These are phyloP conservation scores for Agrotis clavis DNA, from an alignment of 2,888 invertebrate genomes.

Conservation along the genomic window DNA sequence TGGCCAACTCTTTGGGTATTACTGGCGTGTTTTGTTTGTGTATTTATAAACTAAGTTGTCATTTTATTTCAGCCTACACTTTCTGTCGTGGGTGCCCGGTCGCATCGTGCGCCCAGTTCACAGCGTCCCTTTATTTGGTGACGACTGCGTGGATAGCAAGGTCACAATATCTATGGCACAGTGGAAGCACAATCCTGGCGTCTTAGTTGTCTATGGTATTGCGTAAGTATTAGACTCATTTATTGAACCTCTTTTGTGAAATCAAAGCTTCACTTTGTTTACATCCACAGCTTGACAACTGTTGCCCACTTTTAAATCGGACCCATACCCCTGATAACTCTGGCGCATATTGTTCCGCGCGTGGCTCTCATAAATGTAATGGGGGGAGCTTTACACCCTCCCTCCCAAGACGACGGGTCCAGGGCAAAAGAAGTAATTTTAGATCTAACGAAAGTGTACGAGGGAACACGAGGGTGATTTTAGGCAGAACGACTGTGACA, in stretches of 20 bases:
- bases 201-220: conserved; percentile 92
- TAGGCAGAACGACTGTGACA: too few relatives aligned
- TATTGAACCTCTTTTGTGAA: conserved; percentile 4
- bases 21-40: not conserved
- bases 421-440: too few relatives aligned
- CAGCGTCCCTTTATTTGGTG: conserved; percentile 92
- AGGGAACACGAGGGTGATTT: too few relatives aligned
- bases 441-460: too few relatives aligned
- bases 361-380: too few relatives aligned
- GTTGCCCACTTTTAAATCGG: too few relatives aligned
- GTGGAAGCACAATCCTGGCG: conserved; percentile 91
- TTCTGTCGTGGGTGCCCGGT: conserved; percentile 88
- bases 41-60: not conserved
- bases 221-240: conserved; percentile 79
- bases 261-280: not conserved
- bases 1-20: not conserved
- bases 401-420: too few relatives aligned
- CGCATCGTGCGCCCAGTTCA: conserved; percentile 84
- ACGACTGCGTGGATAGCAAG: conserved; percentile 91
- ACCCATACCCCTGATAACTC: too few relatives aligned
- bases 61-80: conserved; percentile 81
- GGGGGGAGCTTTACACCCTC: too few relatives aligned
- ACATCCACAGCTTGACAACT: too few relatives aligned
- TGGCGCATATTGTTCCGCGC: too few relatives aligned
- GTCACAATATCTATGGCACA: conserved; percentile 92